Conservation (phyloP, 2,797 vertebrate species). For the Tinamus major region DNA sequence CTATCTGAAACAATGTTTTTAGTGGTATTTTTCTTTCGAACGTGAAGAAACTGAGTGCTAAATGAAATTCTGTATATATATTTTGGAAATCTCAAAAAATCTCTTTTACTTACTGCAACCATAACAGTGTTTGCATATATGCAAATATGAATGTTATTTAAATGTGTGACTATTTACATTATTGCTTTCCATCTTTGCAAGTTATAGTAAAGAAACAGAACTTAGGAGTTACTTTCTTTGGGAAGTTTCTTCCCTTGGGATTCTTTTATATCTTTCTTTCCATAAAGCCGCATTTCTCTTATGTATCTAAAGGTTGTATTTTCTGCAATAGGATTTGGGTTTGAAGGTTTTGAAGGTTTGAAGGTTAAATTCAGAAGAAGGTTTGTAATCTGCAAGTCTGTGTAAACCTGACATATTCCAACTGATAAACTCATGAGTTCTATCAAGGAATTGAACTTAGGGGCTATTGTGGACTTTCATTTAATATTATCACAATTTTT, state of each 20-base stretch:
- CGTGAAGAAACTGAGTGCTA: neutral
- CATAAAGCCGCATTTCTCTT: neutral
- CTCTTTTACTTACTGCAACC: neutral
- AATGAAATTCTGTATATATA: neutral
- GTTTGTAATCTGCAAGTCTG: neutral
- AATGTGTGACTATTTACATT: neutral
- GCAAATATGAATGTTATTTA: neutral
- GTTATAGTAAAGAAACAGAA: neutral
- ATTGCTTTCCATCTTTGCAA: conserved; percentile 3
- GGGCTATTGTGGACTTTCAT: neutral
- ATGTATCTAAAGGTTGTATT: neutral
- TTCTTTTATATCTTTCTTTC: neutral
- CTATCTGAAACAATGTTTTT: neutral
- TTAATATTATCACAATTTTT: neutral
- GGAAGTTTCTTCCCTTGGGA: neutral
- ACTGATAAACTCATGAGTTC: neutral
- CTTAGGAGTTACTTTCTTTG: neutral
- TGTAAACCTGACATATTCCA: neutral
- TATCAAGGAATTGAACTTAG: neutral
- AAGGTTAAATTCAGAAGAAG: neutral
- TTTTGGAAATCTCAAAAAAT: neutral
- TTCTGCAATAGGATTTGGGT: neutral
- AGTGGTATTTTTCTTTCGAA: neutral
- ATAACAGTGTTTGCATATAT: neutral
- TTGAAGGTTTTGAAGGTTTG: neutral